Percentiles rank a stretch among this genome's conserved stretches.
These are phyloP conservation scores for Sitophilus oryzae DNA, from an alignment of 1,140 invertebrate species.

Conservation along the genomic window DNA sequence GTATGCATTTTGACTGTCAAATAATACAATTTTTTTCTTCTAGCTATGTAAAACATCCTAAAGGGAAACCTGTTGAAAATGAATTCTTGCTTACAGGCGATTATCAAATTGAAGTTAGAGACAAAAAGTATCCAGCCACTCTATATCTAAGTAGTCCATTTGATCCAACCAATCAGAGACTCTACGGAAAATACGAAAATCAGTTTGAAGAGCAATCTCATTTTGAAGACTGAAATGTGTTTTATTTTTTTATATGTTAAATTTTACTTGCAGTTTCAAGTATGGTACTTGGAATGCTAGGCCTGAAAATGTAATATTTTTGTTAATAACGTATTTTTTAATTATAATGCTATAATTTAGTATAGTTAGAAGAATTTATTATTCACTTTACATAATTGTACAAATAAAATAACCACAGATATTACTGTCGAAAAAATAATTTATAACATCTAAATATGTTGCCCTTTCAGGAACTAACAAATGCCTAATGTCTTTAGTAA, in stretches of 20 bases:
- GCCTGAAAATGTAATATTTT: too few relatives aligned
- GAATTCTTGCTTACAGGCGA: slow-evolving; percentile 64
- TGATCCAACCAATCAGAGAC: slow-evolving; percentile 62
- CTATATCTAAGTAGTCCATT: slow-evolving; percentile 71
- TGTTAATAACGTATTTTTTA: too few relatives aligned
- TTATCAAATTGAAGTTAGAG: slow-evolving; percentile 77
- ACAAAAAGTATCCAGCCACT: slow-evolving; percentile 61
- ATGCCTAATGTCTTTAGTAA: too few relatives aligned
- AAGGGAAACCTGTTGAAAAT: slow-evolving; percentile 53
- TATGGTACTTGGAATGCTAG: too few relatives aligned
- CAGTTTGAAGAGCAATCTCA: slow-evolving; percentile 41
- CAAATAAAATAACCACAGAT: background rate
- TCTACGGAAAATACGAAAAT: slow-evolving; percentile 43
- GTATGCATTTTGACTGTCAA: too few relatives aligned
- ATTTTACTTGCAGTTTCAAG: too few relatives aligned
- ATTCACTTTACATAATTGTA: background rate
- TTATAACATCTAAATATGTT: background rate
- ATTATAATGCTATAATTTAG: too few relatives aligned
- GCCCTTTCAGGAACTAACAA: background rate
- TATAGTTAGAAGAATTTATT: background rate
- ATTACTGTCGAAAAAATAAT: background rate
- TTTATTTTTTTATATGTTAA: slow-evolving; percentile 2
- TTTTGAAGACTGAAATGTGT: slow-evolving; percentile 41
- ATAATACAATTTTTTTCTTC: slow-evolving; percentile 26
- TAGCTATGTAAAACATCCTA: slow-evolving; percentile 53